Base-by-base conservation (phyloP, 2,888 invertebrate species). In the Endotricha flammealis region DNA sequence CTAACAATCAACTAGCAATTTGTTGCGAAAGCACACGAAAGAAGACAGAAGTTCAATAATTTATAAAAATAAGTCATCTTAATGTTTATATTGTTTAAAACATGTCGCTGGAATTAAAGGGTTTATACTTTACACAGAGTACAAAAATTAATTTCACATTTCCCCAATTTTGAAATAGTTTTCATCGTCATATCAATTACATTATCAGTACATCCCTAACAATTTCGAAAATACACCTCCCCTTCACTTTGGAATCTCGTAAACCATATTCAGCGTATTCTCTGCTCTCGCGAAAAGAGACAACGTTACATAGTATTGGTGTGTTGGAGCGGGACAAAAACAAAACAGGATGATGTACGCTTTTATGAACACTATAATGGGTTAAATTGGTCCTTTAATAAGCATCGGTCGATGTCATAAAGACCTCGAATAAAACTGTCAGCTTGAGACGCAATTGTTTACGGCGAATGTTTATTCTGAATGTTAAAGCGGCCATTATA, bases 331-430 rank as follows among this genome's bases (percentile, higher is more conserved):
- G 66, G 49, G 78, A 76, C 45, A 45, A 44, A 44, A 55, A 65
- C 68, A 71, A 72, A 80, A 78, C 81, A 81, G 78, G 78, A 81
- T 82, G 82, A 82, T 76, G 78, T 72, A 77, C 76, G 72, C 72
- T 78, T 77, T 80, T 81, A 79, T 77, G 76, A 78, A 73, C 74
- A 70, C 71, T 71, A 73, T 82, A 83, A 82, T 83, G 81, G 81
- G 77, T 83, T 80, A 78, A 83, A 85, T 82, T 81, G 82, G 82
- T 81, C 68, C 70, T 75, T 76, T 76, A 79, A 76, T 77, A 77
- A 77, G 74, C 67, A 67, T 52, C 64, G 64, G 64, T 61, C 66
- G 64, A 70, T 68, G 70, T 72, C 73, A 70, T 74, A 74, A 76
- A 76, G 66, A 63, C 70, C 63, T 67, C 63, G 54, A 71, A 73